Evolutionary conservation across 2,888 invertebrate genomes (phyloP).

Genomic region (Fragum whitleyi): DNA sequence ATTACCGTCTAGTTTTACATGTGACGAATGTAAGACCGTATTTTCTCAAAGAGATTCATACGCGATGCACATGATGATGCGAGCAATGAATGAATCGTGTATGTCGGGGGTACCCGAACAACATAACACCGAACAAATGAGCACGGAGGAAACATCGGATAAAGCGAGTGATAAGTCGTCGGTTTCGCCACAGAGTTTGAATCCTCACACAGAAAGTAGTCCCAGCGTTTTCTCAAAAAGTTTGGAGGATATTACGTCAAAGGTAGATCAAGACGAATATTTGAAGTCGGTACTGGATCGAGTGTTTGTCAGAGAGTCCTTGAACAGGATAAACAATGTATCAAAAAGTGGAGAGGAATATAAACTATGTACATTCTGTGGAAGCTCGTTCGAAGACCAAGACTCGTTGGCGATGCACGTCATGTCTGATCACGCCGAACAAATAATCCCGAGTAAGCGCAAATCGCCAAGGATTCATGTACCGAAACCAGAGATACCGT

Average conservation of each 20-base stretch:
- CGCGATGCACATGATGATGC: slow-evolving; percentile 85
- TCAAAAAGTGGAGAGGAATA: slow-evolving; percentile 20
- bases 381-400: slow-evolving; percentile 75
- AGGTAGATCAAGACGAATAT: slow-evolving; percentile 70
- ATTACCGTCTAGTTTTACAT: slow-evolving; percentile 75
- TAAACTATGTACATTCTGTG: slow-evolving; percentile 75
- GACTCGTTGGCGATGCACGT: slow-evolving; percentile 84
- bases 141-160: slow-evolving; percentile 15
- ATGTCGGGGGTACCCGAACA: slow-evolving; percentile 33
- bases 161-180: background rate
- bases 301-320: slow-evolving; percentile 37
- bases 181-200: background rate
- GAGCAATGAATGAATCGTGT: slow-evolving; percentile 83
- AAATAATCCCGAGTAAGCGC: slow-evolving; percentile 40
- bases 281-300: slow-evolving; percentile 64
- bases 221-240: slow-evolving; percentile 33
- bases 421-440: slow-evolving; percentile 74
- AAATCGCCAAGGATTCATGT: background rate
- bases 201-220: background rate
- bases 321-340: background rate
- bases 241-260: slow-evolving; percentile 65
- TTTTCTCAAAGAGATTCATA: slow-evolving; percentile 84
- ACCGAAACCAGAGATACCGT: slow-evolving; percentile 11
- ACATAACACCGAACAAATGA: background rate
- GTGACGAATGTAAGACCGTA: slow-evolving; percentile 82